Percentiles rank a stretch among this genome's conserved stretches.
phyloP scores from a whole-genome alignment of 2,113 vertebrate species.

The Takifugu bimaculatus region DNA sequence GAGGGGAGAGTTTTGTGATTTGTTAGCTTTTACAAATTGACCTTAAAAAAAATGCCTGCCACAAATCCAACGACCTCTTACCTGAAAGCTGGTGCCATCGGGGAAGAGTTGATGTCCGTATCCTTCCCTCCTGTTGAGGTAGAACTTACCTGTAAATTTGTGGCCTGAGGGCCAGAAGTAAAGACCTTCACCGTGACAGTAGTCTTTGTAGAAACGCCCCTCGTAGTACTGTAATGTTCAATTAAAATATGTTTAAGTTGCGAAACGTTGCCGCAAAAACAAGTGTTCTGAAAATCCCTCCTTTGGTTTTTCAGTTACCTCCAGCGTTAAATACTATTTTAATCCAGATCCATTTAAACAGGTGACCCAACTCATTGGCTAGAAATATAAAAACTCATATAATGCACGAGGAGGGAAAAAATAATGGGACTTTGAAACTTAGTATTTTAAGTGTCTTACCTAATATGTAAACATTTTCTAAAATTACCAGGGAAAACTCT shows the following conservation, averaged over 20 bases:
- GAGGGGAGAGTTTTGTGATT: not conserved
- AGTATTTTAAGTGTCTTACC: too few relatives aligned
- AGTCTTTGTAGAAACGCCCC: slow-evolving; percentile 83
- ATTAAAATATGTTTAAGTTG: not conserved
- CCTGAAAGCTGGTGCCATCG: slow-evolving; percentile 77
- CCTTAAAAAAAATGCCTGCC: not conserved
- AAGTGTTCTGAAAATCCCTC: too few relatives aligned
- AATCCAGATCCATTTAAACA: too few relatives aligned
- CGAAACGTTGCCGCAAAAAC: too few relatives aligned
- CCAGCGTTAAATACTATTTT: too few relatives aligned
- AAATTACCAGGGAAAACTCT: too few relatives aligned
- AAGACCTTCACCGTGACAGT: slow-evolving; percentile 75
- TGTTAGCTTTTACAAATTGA: not conserved
- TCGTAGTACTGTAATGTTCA: slow-evolving; percentile 69
- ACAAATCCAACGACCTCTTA: slow-evolving; percentile 29
- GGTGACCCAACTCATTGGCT: too few relatives aligned
- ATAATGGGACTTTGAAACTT: too few relatives aligned
- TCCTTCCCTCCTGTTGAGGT: slow-evolving; percentile 83
- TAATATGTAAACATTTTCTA: too few relatives aligned
- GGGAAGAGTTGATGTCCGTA: slow-evolving; percentile 76
- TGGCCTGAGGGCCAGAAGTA: slow-evolving; percentile 79
- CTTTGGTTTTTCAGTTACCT: too few relatives aligned
- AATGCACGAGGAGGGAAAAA: too few relatives aligned
- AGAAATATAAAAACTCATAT: too few relatives aligned
- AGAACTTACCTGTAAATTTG: slow-evolving; percentile 81